Base-by-base conservation (phyloP, 2,797 vertebrate species). In the Lagorchestes hirsutus region DNA sequence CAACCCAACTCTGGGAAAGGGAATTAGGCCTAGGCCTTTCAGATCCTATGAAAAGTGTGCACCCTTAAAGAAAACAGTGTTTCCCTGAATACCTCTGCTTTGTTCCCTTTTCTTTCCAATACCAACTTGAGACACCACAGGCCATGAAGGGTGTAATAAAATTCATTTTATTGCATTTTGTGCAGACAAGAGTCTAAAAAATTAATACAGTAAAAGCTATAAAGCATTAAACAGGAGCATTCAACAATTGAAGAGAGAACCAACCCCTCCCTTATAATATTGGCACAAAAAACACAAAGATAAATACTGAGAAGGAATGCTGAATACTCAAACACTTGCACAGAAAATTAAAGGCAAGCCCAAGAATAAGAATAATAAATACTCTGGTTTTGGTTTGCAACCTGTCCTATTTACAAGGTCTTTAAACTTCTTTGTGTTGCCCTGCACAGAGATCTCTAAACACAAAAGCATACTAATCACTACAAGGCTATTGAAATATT, bases 121-220 rank as follows among this genome's bases (percentile, higher is more conserved):
- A 58, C 95, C 95, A 92, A 94, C 50, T 94, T 34, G 98, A 95
- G 97, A 97, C 54, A 94, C 82, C 67, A 92, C 18, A 96, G 94
- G 93, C 97, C 92, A 93, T 97, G 97, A 98, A 98, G 99, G 98
- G 99, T 99, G 99, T 99, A 99, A 99, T 99, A 99, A 99, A 99
- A 99, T 99, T 99, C 99, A 99, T 99, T 99, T 99, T 99, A 99
- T 99, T 99, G 99, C 99, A 99, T 99, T 99, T 99, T 99, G 99
- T 99, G 99, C 99, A 99, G 99, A 99, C 99, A 98, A 99, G 98
- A 98, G 99, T 99, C 99, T 99, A 99, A 99, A 99, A 99, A 99
- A 99, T 99, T 98, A 98, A 98, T 99, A 99, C 99, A 99, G 99
- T 99, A 98, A 99, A 99, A 99, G 99, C 99, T 99, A 98, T 99